A percentile compares a stretch with the other conserved stretches of the same genome.
phyloP scores from a whole-genome alignment of 37 sponge, comb jelly and placozoan genomes.

The Sycon ciliatum region DNA sequence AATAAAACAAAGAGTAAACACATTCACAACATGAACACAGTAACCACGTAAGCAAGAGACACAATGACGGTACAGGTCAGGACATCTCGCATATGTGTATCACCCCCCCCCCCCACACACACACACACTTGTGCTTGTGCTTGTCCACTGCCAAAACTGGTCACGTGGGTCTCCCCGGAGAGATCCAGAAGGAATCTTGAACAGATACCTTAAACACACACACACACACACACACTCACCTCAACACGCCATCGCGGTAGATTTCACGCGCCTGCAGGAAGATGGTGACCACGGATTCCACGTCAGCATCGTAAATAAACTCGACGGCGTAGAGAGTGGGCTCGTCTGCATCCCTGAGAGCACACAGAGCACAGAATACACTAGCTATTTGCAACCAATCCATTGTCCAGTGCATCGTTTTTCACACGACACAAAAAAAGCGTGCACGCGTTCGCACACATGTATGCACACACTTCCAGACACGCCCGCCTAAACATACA shows the following conservation, averaged over 20 bases:
- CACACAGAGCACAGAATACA: neutral
- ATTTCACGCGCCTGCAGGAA: constrained; percentile 18
- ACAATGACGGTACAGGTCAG: too few species aligned
- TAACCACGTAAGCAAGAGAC: too few species aligned
- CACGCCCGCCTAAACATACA: too few species aligned
- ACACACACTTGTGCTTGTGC: too few species aligned
- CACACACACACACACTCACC: constrained; percentile 23
- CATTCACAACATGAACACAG: too few species aligned
- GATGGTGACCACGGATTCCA: constrained; percentile 41
- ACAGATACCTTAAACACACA: constrained; percentile 10
- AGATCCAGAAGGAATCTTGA: neutral
- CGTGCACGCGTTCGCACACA: too few species aligned
- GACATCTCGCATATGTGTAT: neutral
- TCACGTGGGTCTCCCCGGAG: neutral
- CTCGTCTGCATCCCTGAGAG: constrained; percentile 8
- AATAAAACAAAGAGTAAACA: too few species aligned
- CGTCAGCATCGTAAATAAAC: constrained; percentile 68
- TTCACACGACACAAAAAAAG: too few species aligned
- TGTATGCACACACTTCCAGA: constrained; percentile 11
- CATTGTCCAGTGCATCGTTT: too few species aligned
- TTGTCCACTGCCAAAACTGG: too few species aligned
- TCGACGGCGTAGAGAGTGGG: constrained; percentile 55
- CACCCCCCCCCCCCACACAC: too few species aligned
- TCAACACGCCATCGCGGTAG: constrained; percentile 9
- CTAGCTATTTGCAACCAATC: neutral